Base-by-base conservation (phyloP, 2,888 invertebrate species). In the Notodonta ziczac region DNA sequence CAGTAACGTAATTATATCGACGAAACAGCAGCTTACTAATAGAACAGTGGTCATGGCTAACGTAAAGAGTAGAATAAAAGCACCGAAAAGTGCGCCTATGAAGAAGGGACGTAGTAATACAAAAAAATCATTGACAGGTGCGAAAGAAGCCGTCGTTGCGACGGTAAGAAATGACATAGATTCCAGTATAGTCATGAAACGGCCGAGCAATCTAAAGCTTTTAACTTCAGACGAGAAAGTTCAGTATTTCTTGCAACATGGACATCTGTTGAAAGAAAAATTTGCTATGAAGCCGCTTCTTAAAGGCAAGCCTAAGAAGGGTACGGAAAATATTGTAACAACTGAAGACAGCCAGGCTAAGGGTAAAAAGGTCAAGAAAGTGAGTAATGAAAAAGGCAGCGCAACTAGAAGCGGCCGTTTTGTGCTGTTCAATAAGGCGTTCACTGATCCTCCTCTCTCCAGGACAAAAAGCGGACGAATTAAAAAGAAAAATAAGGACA, bases 1-100 rank as follows among this genome's bases (percentile, higher is more conserved):
- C 69, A 71, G 67, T 77, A 69, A 74, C 67, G 71, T 68, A 70
- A 76, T 68, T 74, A 73, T 70, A 71, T 69, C 59, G 65, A 63
- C 70, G 63, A 69, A 77, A 72, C 77, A 78, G 73, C 74, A 77
- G 87, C 87, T 87, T 89, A 86, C 81, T 88, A 88, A 89, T 84
- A 73, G 75, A 82, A 76, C 78, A 73, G 7, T 54, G 5, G 35
- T 67, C 75, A 93, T 93, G 93, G 93, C 92, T 89, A 91, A 90
- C 74, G 81, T 85, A 77, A 91, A 88, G 77, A 86, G 74, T 86
- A 90, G 83, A 87, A 63, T 82, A 77, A 89, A 87, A 65, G 78
- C 88, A 78, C 81, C 83, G 48, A 86, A 84, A 82, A 84, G 80
- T 79, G 80, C 78, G 65, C 73, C 82, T 70, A 78, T 76, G 42